Evolutionary conservation across 2,888 invertebrate species (phyloP).

Genomic region (Zonitis immaculata): DNA sequence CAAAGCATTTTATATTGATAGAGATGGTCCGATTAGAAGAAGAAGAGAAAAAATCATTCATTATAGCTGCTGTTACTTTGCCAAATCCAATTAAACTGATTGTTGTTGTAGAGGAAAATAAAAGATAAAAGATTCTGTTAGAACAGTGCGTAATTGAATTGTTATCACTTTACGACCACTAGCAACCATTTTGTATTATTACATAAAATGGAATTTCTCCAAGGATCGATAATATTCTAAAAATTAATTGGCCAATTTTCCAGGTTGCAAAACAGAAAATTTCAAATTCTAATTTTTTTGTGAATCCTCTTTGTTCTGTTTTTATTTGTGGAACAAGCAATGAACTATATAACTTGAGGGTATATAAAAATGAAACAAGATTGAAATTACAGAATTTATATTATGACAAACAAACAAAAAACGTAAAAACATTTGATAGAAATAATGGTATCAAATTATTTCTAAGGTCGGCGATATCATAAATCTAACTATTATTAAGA

Average conservation of each 20-base stretch:
- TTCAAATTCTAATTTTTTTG: too few species aligned
- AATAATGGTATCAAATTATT: too few species aligned
- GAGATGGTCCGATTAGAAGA: too few species aligned
- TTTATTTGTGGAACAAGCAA: not conserved
- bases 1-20: too few species aligned
- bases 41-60: too few species aligned
- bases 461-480: conserved; percentile 22
- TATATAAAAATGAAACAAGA: not conserved
- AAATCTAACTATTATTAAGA: too few species aligned
- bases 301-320: not conserved
- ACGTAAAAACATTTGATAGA: too few species aligned
- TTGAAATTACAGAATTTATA: too few species aligned
- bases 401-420: too few species aligned
- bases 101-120: too few species aligned
- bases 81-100: too few species aligned
- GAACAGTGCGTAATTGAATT: conserved; percentile 22
- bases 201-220: conserved; percentile 5
- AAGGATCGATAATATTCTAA: not conserved
- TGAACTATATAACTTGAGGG: not conserved
- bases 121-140: not conserved
- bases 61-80: too few species aligned
- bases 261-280: not conserved
- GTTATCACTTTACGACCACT: conserved; percentile 16
- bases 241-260: not conserved
- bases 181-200: not conserved